Evolutionary conservation across 2,797 vertebrate genomes (phyloP), one percentile per base, ranked within the genome.

Genomic region (Galagoides demidoff): DNA sequence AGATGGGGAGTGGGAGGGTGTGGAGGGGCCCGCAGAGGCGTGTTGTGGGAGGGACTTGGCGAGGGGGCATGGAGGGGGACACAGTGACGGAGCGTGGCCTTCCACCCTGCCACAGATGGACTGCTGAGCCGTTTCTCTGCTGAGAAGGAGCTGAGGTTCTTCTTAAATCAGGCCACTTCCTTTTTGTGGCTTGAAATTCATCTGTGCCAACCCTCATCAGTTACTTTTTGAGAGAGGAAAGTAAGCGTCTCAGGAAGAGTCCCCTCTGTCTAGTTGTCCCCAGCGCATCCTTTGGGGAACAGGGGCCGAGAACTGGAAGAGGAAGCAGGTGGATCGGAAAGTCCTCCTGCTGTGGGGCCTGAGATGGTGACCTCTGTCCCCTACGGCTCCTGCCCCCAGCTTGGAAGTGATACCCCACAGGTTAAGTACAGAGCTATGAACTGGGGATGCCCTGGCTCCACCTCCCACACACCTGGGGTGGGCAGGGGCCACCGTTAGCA

Each of bases 401-500:
- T 34, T 22, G 23, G 27, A 22, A 4, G 23, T 4, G 25, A 49
- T 31, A 16, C 3, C 10, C 70, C 6, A 25, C 73, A 68, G 16
- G 22, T 7, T 1, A 10, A 13, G 31, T 13, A 19, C 31, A 19
- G 6, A 13, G 37, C 27, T 5, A 1, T 5, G 2, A 3, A 19
- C 0, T 31, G 63, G 66, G 25, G 10, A 29, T 16, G n/a, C 1
- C 78, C 16, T 1, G 0, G 4, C 27, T 49, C 64, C 17, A 34
- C n/a, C 2, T 34, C 20, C 29, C 3, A 22, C 9, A 0, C 16
- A 2, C 37, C 3, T 17, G 0, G 20, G 34, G 59, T 20, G 3
- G 37, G 0, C 0, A 2, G 0, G 2, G 45, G 3, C 19, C 2
- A 17, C 10, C 1, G 0, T 16, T 1, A 1, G 10, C 43, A 5